phyloP scores from a whole-genome alignment of 2,113 vertebrate genomes.

The Saimiri boliviensis region DNA sequence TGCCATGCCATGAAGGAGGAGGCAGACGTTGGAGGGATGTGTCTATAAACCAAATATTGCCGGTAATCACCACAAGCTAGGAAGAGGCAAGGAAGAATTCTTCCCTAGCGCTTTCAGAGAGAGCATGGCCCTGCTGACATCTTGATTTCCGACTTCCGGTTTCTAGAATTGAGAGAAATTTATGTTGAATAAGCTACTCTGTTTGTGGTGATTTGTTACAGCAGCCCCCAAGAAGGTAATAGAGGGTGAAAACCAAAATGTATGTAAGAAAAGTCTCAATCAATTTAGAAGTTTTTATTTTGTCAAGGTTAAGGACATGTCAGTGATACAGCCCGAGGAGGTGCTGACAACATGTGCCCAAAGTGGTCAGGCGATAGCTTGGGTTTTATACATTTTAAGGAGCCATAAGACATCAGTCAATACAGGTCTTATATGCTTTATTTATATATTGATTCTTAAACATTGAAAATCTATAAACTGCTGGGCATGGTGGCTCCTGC shows the following conservation, averaged over 20 bases:
- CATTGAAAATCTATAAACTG: too few relatives aligned
- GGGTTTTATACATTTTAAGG: too few relatives aligned
- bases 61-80: neutral
- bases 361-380: too few relatives aligned
- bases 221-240: neutral
- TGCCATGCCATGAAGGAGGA: neutral
- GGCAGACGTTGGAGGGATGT: neutral
- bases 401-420: too few relatives aligned
- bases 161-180: neutral
- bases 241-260: neutral
- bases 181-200: neutral
- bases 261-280: too few relatives aligned
- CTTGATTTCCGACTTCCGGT: neutral
- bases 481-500: too few relatives aligned
- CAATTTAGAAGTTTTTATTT: too few relatives aligned
- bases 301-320: too few relatives aligned
- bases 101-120: neutral
- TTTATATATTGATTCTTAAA: neutral
- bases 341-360: too few relatives aligned
- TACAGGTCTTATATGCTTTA: neutral
- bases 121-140: neutral
- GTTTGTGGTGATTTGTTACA: neutral
- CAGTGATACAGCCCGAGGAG: too few relatives aligned
- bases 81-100: neutral
- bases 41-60: neutral